phyloP scores from a whole-genome alignment of 2,113 vertebrate genomes.

The Oreochromis tanganicae region DNA sequence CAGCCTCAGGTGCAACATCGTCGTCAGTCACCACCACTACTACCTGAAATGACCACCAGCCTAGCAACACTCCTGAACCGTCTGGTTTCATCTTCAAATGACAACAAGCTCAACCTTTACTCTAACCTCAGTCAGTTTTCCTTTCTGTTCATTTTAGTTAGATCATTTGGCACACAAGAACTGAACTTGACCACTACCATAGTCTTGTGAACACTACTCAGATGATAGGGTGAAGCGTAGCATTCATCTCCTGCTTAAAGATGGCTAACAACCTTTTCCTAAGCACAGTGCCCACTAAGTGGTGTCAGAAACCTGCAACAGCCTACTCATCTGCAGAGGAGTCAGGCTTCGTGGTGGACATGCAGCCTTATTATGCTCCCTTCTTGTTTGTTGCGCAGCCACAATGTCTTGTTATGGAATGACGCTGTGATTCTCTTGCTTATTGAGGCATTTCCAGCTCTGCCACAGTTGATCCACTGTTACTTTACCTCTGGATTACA shows the following conservation, averaged over 20 bases:
- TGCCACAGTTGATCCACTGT: not conserved
- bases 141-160: not conserved
- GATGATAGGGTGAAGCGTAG: not conserved
- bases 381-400: not conserved
- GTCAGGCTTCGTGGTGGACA: not conserved
- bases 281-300: not conserved
- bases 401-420: not conserved
- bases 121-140: not conserved
- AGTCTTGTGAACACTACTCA: not conserved
- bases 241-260: not conserved
- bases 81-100: not conserved
- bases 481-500: not conserved
- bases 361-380: conserved; percentile 20
- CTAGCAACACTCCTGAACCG: not conserved
- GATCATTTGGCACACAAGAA: not conserved
- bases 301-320: not conserved
- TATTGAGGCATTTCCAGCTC: not conserved
- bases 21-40: not conserved
- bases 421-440: not conserved
- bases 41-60: conserved; percentile 23
- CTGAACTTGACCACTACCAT: conserved; percentile 2
- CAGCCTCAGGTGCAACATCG: conserved; percentile 35
- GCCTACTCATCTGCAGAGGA: not conserved
- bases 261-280: not conserved
- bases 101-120: not conserved